Evolutionary conservation across 2,888 invertebrate genomes (phyloP), one percentile per base, ranked within the genome.

Genomic region (Chironomus riparius): DNA sequence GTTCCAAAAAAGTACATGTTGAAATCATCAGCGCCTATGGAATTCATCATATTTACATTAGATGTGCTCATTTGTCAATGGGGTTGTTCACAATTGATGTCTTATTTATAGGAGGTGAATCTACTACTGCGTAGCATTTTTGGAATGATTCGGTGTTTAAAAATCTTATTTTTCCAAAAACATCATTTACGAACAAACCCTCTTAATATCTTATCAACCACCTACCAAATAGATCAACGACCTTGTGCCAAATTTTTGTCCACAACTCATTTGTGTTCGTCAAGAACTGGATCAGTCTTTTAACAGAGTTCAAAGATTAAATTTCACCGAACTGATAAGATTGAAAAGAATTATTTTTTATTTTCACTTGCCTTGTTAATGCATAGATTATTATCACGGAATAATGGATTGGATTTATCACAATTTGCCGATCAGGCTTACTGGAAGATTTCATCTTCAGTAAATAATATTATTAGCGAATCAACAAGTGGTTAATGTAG

Each of bases 21-120:
- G 72, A 73, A 73, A 7, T 12, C 15, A 62, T 73, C 62, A 2
- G 61, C 62, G 22, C 72, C 72, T 73, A 18, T 13, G 38, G 3
- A 70, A 71, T 10, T 38, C 5, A 28, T 28, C 28, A 28, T 28
- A 28, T 28, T 28, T 28, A 28, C 28, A 38, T 38, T 38, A 38
- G 38, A 10, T 38, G 10, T 10, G 38, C 38, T 38, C 38, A 38
- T 38, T 38, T 38, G 1, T 10, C 10, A 10, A 38, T n/a, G 6
- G 28, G 28, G 5, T 5, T 1, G 28, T 28, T 28, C 28, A 28
- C 6, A 28, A 28, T 1, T 28, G 28, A 28, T 5, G 28, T 28
- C 28, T 28, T 1, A n/a, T n/a, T n/a, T n/a, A n/a, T n/a, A n/a
- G n/a, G n/a, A n/a, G n/a, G n/a, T n/a, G n/a, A n/a, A n/a, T n/a